Evolutionary conservation across 1,140 invertebrate genomes (phyloP).

Genomic region (Drosophila pandora): DNA sequence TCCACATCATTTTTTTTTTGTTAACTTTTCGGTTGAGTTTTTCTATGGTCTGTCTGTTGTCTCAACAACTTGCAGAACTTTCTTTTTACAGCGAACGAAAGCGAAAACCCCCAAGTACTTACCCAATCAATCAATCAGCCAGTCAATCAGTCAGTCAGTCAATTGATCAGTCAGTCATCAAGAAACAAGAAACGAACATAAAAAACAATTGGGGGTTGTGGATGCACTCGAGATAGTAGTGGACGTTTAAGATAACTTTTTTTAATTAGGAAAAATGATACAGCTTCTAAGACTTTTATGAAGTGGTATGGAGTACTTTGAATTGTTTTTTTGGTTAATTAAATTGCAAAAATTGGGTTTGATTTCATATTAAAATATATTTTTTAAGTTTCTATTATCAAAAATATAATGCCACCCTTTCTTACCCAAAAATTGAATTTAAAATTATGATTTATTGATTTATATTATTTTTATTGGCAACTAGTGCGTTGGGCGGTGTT

Average conservation of each 20-base stretch:
- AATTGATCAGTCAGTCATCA: conserved; percentile 61
- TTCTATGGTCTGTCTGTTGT: conserved; percentile 32
- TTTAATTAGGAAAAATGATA: not conserved
- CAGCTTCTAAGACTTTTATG: not conserved
- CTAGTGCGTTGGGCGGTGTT: conserved; percentile 25
- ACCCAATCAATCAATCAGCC: conserved; percentile 50
- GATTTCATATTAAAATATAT: not conserved
- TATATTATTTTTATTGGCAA: conserved; percentile 1
- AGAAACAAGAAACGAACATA: conserved; percentile 45
- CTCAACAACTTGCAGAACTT: conserved; percentile 55
- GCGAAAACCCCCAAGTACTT: conserved; percentile 28
- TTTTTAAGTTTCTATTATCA: no score
- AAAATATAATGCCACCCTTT: no score
- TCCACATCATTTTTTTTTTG: not conserved
- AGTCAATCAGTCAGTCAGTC: conserved; percentile 41
- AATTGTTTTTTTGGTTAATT: not conserved
- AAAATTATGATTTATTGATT: not conserved
- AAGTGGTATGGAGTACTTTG: not conserved
- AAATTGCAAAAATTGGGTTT: not conserved
- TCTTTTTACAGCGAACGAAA: conserved; percentile 50
- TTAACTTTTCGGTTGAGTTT: conserved; percentile 19
- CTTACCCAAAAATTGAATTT: no score
- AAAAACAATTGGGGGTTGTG: conserved; percentile 21
- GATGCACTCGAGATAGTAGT: conserved; percentile 5
- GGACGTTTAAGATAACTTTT: not conserved